Percentiles rank a stretch among this genome's conserved stretches.
Evolutionary conservation across 2,113 vertebrate genomes (phyloP).

Genomic region (Lates calcarifer): DNA sequence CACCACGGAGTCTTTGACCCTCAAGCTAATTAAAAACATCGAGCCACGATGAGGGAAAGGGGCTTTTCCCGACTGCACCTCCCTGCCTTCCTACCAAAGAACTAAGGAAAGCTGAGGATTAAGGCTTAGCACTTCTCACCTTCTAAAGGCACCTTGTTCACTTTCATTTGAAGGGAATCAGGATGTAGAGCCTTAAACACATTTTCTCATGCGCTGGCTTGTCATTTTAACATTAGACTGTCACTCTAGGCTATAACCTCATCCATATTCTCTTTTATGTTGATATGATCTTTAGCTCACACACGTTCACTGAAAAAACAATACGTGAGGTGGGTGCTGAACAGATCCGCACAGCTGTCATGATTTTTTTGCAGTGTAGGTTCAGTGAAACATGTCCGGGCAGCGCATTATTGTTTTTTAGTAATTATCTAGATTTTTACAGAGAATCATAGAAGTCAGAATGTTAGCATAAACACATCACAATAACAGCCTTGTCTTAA

Average conservation of each 20-base stretch:
- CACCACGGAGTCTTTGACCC: constrained; percentile 39
- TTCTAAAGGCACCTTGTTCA: constrained; percentile 4
- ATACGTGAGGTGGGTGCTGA: neutral
- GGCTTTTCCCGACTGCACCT: constrained; percentile 32
- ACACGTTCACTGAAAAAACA: constrained; percentile 4
- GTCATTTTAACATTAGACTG: neutral
- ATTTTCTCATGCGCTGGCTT: too few species aligned
- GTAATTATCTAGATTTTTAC: neutral
- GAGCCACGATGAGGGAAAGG: constrained; percentile 23
- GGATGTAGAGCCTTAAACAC: too few species aligned
- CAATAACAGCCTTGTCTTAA: neutral
- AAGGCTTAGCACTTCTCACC: constrained; percentile 32
- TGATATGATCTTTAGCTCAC: neutral
- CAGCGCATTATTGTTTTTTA: neutral
- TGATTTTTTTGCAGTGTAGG: neutral
- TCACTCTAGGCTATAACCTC: neutral
- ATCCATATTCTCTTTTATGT: constrained; percentile 14
- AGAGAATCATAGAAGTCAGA: neutral
- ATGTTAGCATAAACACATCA: neutral
- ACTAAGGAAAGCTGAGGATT: constrained; percentile 35
- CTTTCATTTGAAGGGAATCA: too few species aligned
- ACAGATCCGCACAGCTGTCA: neutral
- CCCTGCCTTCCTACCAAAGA: constrained; percentile 17
- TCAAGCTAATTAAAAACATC: constrained; percentile 50
- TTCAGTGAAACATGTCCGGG: neutral